Base-by-base conservation (phyloP, 2,797 vertebrate genomes). In the Pelochelys cantorii region DNA sequence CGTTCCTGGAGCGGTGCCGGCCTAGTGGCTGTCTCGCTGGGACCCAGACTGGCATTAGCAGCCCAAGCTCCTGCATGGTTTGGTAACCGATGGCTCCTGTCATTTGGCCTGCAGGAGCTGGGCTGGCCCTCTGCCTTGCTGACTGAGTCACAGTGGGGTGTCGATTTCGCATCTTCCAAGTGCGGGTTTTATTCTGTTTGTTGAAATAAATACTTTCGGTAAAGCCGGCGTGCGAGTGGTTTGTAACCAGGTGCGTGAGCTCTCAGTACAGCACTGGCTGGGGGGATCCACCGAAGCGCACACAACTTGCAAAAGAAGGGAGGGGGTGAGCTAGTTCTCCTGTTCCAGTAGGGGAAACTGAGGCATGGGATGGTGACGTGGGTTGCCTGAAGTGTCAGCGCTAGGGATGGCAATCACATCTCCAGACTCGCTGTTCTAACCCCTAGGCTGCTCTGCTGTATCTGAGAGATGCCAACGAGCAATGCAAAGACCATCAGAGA, bases 101-200 rank as follows among this genome's bases (percentile, higher is more conserved):
- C 25, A 34, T 31, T 20, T 48, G 48, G 48, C 60, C 34, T 3
- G 3, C 3, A 59, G 42, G 48, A 29, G 15, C 77, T 11, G 52
- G 48, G 48, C 75, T 31, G 79, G 71, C 31, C 83, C 0, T 23
- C 23, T 78, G 65, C 77, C 15, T 59, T 55, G 11, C 65, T 79
- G 1, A 0, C 77, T 29, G 0, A 0, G 0, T 14, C 18, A 0
- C 1, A 25, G 59, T 20, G 7, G 0, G 18, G 53, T 71, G 65
- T 23, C 10, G 62, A 27, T 2, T 65, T 2, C 29, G n/a, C 11
- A 68, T 29, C 6, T n/a, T 71, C 2, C 54, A 48, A 42, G 54
- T 1, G 5, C 42, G 11, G 57, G 29, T 22, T 81, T 18, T 3
- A 0, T 78, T 81, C 29, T 15, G 11, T 65, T 1, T 27, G 55